Conservation (phyloP, 2,888 invertebrate genomes). For the Volucella bombylans region DNA sequence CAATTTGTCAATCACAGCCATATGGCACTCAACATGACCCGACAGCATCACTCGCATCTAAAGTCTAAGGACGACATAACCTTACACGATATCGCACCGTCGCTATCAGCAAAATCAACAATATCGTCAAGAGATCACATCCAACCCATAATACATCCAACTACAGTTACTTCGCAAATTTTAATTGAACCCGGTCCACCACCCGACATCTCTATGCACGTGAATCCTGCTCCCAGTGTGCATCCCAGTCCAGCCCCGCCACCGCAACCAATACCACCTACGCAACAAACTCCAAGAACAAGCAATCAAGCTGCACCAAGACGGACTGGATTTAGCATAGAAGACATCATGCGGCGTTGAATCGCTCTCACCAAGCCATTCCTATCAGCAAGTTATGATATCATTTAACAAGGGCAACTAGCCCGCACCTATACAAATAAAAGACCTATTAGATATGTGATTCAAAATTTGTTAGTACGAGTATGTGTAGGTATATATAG, state of each 20-base stretch:
- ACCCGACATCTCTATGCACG: conserved; percentile 55
- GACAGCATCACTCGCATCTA: conserved; percentile 75
- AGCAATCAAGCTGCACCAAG: conserved; percentile 81
- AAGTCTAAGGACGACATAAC: conserved; percentile 59
- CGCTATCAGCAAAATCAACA: conserved; percentile 37
- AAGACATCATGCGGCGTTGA: conserved; percentile 94
- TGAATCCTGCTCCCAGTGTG: conserved; percentile 45
- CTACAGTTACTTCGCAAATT: conserved; percentile 64
- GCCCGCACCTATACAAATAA: conserved; percentile 44
- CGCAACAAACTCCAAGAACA: conserved; percentile 66
- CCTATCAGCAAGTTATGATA: conserved; percentile 40
- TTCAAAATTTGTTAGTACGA: conserved; percentile 65
- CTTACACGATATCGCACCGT: conserved; percentile 61
- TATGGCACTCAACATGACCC: conserved; percentile 79
- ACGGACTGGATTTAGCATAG: conserved; percentile 94
- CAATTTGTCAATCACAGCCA: conserved; percentile 57
- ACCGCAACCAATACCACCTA: conserved; percentile 65
- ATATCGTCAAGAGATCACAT: conserved; percentile 44
- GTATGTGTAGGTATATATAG: background rate
- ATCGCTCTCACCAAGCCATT: conserved; percentile 7
- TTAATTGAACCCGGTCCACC: conserved; percentile 68
- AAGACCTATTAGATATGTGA: conserved; percentile 69
- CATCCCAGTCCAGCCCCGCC: conserved; percentile 62
- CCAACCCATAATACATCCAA: conserved; percentile 64
- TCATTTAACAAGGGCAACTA: conserved; percentile 44